phyloP scores from a whole-genome alignment of 2,797 vertebrate genomes.

The Pachyuromys duprasi region DNA sequence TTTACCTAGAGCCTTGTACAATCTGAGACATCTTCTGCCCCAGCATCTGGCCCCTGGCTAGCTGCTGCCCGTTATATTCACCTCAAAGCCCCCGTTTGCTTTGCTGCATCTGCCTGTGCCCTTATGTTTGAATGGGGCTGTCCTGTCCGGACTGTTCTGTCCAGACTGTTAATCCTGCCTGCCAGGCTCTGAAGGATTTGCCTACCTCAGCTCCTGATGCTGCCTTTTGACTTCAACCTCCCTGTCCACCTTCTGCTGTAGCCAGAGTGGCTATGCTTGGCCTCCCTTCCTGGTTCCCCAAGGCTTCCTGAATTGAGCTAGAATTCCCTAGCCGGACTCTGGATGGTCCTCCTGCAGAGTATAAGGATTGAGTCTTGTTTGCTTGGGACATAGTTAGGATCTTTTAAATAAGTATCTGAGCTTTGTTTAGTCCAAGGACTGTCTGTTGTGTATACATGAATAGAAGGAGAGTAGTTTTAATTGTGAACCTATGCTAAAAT shows the following conservation, averaged over 20 bases:
- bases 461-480: background rate
- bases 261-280: no score
- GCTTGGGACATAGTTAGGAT: background rate
- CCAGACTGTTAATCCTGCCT: background rate
- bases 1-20: background rate
- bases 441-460: background rate
- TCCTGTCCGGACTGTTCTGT: background rate
- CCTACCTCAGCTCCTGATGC: background rate
- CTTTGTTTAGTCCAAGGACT: background rate
- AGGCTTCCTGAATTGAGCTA: background rate
- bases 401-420: background rate
- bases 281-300: background rate
- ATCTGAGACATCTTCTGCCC: background rate
- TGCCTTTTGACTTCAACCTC: background rate
- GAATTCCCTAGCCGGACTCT: background rate
- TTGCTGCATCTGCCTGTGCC: background rate
- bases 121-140: background rate
- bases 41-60: background rate
- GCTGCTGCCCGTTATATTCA: accelerated
- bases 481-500: background rate
- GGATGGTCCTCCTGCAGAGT: background rate
- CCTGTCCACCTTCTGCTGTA: background rate
- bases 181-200: background rate
- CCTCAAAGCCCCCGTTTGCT: background rate
- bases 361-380: background rate